phyloP scores from a whole-genome alignment of 1,140 invertebrate species.

The Drosophila pectinifera region DNA sequence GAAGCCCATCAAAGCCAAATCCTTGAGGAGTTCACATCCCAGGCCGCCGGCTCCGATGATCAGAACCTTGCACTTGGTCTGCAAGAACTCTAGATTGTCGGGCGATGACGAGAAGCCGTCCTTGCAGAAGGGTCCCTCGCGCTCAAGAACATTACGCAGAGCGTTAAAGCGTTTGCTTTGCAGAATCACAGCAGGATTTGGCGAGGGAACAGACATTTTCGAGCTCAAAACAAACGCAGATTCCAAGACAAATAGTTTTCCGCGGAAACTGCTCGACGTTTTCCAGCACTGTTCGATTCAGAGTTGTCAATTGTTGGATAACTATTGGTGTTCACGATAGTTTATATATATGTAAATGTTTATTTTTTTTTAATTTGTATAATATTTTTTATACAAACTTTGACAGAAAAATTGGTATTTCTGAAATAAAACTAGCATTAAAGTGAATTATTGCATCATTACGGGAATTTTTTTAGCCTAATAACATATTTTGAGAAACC shows the following conservation, averaged over 20 bases:
- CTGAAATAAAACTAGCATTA: neutral
- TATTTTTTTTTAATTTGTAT: no score
- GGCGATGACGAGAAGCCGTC: constrained; percentile 95
- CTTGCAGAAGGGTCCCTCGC: constrained; percentile 96
- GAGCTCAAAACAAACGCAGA: constrained; percentile 5
- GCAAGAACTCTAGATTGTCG: constrained; percentile 94
- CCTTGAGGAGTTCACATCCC: constrained; percentile 98
- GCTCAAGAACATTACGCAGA: constrained; percentile 93
- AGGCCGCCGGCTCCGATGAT: constrained; percentile 97
- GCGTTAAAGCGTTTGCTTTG: constrained; percentile 90
- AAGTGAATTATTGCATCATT: neutral
- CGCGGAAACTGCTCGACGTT: constrained; percentile 1
- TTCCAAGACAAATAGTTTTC: constrained; percentile 19
- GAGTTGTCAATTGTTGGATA: neutral
- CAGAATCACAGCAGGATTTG: constrained; percentile 50
- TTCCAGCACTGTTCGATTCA: neutral
- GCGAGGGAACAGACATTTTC: constrained; percentile 63
- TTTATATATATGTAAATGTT: neutral
- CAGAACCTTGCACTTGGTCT: constrained; percentile 93
- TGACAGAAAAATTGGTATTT: neutral
- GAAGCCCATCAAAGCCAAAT: constrained; percentile 97
- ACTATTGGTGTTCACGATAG: neutral
- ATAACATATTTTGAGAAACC: no score
- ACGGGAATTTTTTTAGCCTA: no score
- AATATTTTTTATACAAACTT: neutral